These are phyloP conservation scores for Microtus oregoni DNA, from an alignment of 2,113 vertebrate genomes.

Conservation along the genomic window DNA sequence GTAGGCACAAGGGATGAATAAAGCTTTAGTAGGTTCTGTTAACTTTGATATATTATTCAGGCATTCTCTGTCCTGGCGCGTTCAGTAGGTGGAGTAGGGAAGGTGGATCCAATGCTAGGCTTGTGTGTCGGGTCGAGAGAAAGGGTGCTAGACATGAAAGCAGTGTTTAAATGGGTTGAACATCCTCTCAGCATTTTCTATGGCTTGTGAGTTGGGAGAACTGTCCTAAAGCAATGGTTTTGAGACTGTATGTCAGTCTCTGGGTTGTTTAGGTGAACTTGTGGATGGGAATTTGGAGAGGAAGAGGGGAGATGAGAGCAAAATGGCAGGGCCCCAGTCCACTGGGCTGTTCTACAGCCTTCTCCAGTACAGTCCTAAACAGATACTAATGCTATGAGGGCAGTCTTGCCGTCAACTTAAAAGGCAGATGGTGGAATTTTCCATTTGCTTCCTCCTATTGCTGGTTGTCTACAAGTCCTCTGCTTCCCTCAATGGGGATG, in stretches of 20 bases:
- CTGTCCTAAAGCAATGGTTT: not conserved
- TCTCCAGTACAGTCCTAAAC: not conserved
- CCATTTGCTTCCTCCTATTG: not conserved
- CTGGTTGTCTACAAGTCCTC: not conserved
- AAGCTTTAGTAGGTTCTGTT: constrained; percentile 10
- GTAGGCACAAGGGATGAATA: constrained; percentile 25
- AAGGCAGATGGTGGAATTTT: not conserved
- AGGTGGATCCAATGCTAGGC: not conserved
- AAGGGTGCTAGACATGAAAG: not conserved
- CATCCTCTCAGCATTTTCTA: not conserved
- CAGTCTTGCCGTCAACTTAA: not conserved
- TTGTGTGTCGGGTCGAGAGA: not conserved
- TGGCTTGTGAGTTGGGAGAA: not conserved
- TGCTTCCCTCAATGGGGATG: not conserved
- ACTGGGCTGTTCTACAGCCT: not conserved
- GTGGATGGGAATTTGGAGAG: not conserved
- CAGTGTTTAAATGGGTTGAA: not conserved
- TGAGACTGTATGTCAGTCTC: not conserved
- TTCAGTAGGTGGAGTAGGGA: not conserved
- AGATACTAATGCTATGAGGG: not conserved
- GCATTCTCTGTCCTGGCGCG: constrained; percentile 27
- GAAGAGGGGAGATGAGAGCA: no score
- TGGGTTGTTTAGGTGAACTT: not conserved
- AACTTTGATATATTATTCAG: constrained; percentile 19
- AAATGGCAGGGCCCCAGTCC: not conserved